Evolutionary conservation across 2,113 vertebrate species (phyloP).

Genomic region (Salminus brasiliensis): DNA sequence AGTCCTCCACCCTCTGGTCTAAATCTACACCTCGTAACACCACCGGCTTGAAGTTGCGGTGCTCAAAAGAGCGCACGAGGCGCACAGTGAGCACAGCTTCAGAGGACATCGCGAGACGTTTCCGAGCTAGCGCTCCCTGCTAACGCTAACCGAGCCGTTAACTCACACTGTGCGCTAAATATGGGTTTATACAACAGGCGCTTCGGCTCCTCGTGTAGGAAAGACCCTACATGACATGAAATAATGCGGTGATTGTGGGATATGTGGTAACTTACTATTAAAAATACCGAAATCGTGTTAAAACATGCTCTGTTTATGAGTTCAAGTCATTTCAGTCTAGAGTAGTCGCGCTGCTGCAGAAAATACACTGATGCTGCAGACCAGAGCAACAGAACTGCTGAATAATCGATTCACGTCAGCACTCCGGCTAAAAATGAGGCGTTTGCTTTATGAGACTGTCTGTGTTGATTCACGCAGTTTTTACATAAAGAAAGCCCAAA

Average conservation of each 20-base stretch:
- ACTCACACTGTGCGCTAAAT: neutral
- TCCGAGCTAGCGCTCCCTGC: neutral
- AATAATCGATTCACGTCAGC: neutral
- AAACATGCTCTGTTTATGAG: neutral
- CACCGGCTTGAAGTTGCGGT: conserved; percentile 86
- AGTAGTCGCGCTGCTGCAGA: neutral
- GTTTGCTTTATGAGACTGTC: no score
- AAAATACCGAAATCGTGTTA: neutral
- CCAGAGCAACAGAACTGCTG: conserved; percentile 23
- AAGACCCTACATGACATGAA: neutral
- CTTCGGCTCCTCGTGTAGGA: neutral
- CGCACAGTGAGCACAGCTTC: conserved; percentile 84
- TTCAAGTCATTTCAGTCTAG: neutral
- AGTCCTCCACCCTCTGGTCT: conserved; percentile 84
- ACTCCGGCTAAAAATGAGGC: no score
- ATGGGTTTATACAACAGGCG: neutral
- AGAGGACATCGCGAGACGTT: conserved; percentile 69
- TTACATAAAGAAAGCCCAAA: no score
- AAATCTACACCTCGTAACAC: conserved; percentile 81
- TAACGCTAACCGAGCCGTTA: neutral
- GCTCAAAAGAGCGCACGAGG: conserved; percentile 88
- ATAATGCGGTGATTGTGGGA: neutral
- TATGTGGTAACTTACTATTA: neutral
- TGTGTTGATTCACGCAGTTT: no score
- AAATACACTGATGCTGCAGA: neutral